phyloP scores from a whole-genome alignment of 2,888 invertebrate genomes.

The Cheilosia scutellata region DNA sequence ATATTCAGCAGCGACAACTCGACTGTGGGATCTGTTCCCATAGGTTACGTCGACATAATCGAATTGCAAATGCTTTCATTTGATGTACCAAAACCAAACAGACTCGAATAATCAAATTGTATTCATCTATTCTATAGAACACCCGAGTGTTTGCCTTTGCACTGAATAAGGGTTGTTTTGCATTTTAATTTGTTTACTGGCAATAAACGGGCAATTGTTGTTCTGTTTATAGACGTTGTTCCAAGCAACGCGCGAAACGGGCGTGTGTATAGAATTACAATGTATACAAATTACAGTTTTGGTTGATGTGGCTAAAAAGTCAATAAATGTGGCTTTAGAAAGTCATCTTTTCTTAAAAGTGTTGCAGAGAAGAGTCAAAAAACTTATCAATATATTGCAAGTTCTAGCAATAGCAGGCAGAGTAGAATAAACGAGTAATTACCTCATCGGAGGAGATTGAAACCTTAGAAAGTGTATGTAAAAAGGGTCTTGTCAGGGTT shows the following conservation, averaged over 20 bases:
- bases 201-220: constrained; percentile 29
- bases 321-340: background rate
- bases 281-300: background rate
- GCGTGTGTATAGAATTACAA: background rate
- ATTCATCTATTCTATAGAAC: background rate
- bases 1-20: background rate
- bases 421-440: too few species aligned
- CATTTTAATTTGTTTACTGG: constrained; percentile 56
- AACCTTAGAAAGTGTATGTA: too few species aligned
- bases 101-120: constrained; percentile 3
- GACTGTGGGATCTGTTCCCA: constrained; percentile 26
- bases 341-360: background rate
- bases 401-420: too few species aligned
- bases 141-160: background rate
- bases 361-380: background rate
- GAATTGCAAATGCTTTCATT: constrained; percentile 29
- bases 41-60: constrained; percentile 27
- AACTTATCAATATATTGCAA: too few species aligned
- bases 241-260: constrained; percentile 35
- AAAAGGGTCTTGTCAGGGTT: too few species aligned
- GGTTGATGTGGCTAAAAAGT: background rate
- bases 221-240: background rate
- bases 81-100: background rate
- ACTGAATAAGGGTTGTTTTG: constrained; percentile 29
- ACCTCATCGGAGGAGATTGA: too few species aligned